Conservation (phyloP, 2,888 invertebrate species). For the Latrodectus hesperus region DNA sequence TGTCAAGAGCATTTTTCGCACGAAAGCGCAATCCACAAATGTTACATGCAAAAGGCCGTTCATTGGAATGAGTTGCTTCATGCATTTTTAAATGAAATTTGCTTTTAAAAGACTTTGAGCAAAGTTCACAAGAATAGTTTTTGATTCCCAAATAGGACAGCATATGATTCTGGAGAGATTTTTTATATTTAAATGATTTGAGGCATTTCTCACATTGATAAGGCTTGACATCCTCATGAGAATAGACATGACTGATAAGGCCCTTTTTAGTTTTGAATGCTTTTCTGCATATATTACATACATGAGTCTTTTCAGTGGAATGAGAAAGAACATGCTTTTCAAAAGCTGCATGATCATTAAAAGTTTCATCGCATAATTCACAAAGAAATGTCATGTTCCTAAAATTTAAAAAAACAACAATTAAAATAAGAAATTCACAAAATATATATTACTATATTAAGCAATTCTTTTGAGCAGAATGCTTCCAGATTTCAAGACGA, state of each 20-base stretch:
- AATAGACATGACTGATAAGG: not conserved
- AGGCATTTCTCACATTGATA: not conserved
- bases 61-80: not conserved
- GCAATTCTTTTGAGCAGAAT: too few relatives aligned
- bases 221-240: not conserved
- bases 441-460: too few relatives aligned
- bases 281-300: not conserved
- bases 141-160: not conserved
- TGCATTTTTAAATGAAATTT: not conserved
- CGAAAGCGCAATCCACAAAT: not conserved
- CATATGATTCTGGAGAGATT: not conserved
- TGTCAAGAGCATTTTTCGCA: not conserved
- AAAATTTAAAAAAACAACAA: not conserved
- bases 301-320: not conserved
- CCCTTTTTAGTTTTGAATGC: not conserved
- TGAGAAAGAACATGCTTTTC: not conserved
- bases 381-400: constrained; percentile 1
- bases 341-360: not conserved
- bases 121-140: not conserved
- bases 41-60: not conserved
- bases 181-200: not conserved
- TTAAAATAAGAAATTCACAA: too few relatives aligned
- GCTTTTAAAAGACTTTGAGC: not conserved
- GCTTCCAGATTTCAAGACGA: too few relatives aligned
- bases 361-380: not conserved